A percentile compares a stretch with the other conserved stretches of the same genome.
These are phyloP conservation scores for Maniola hyperantus DNA, from an alignment of 2,888 invertebrate species.

Conservation along the genomic window DNA sequence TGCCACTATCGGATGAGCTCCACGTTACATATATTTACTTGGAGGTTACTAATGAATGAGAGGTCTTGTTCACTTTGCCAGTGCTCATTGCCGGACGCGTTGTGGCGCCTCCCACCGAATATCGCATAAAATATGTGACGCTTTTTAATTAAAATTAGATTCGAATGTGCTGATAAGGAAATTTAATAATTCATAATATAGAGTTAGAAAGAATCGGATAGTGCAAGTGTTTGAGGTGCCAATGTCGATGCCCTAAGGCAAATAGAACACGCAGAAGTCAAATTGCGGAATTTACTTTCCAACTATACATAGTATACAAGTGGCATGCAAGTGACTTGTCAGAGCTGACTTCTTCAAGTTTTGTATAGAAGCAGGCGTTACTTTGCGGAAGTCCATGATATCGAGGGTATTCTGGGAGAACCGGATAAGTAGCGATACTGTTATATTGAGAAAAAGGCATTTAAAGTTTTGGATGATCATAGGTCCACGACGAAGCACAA, in stretches of 20 bases:
- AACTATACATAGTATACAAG: no score
- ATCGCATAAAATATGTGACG: conserved; percentile 79
- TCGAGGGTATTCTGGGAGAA: no score
- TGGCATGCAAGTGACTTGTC: no score
- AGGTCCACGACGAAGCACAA: no score
- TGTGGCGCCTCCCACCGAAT: conserved; percentile 78
- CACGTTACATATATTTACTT: conserved; percentile 45
- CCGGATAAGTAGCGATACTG: no score
- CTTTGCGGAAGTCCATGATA: no score
- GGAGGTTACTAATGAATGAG: conserved; percentile 45
- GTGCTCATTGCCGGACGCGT: conserved; percentile 55
- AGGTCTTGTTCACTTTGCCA: conserved; percentile 59
- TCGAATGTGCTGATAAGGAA: conserved; percentile 70
- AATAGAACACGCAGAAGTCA: no score
- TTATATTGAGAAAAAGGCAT: no score
- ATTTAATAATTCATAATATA: conserved; percentile 67
- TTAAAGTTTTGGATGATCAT: no score
- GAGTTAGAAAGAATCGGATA: conserved; percentile 50
- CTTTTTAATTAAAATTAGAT: conserved; percentile 82
- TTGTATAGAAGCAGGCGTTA: no score
- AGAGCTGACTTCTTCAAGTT: no score
- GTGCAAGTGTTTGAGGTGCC: conserved; percentile 48
- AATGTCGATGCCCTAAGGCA: conserved; percentile 53
- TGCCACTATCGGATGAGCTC: conserved; percentile 59
- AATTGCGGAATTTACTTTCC: no score